Evolutionary conservation across 2,888 invertebrate species (phyloP).

Genomic region (Philhelius pedissequus): DNA sequence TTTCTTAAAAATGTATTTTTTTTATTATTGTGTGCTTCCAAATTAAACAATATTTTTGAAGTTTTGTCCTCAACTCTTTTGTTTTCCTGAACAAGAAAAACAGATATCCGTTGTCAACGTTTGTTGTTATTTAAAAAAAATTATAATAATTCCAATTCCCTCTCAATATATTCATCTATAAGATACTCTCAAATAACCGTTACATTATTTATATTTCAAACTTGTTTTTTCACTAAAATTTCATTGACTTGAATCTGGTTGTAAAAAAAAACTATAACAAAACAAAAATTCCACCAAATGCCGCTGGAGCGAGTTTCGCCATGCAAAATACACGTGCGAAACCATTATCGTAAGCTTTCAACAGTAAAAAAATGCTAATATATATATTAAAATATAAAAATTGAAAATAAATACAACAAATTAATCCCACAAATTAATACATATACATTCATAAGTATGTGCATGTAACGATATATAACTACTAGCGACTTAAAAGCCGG

Average conservation of each 20-base stretch:
- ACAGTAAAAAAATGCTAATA: slow-evolving; percentile 56
- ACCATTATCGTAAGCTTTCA: slow-evolving; percentile 50
- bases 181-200: background rate
- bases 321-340: slow-evolving; percentile 51
- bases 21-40: no score
- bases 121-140: background rate
- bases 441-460: no score
- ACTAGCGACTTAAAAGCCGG: slow-evolving; percentile 21
- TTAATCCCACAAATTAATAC: background rate
- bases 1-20: no score
- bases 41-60: background rate
- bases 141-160: background rate
- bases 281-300: slow-evolving; percentile 16
- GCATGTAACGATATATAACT: no score
- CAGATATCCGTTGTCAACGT: background rate
- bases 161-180: background rate
- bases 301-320: slow-evolving; percentile 23
- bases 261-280: background rate
- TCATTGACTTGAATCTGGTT: background rate
- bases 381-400: slow-evolving; percentile 31
- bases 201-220: background rate
- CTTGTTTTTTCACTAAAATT: background rate
- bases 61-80: slow-evolving; percentile 57
- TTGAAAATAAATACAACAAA: slow-evolving; percentile 1
- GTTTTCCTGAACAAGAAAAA: background rate